These are phyloP conservation scores for Dynastes tityus DNA, from an alignment of 2,888 invertebrate species.

Conservation along the genomic window DNA sequence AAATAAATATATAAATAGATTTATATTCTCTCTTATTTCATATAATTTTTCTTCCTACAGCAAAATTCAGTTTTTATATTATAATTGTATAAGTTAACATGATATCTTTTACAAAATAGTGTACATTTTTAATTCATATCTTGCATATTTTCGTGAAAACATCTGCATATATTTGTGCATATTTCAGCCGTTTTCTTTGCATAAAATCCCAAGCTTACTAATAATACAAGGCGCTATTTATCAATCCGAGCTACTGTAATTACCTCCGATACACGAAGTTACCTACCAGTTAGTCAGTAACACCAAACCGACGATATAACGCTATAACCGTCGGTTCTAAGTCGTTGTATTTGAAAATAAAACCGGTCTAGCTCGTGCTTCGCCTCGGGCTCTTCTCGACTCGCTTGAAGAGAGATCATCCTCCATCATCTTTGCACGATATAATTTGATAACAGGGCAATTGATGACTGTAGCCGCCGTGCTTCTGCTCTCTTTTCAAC, in stretches of 20 bases:
- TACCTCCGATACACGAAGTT: constrained; percentile 10
- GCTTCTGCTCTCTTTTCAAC: not conserved
- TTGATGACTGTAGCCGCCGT: not conserved
- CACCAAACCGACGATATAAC: not conserved
- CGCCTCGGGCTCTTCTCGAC: constrained; percentile 18
- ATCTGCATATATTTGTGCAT: too few relatives aligned
- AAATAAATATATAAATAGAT: too few relatives aligned
- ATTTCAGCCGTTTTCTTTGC: not conserved
- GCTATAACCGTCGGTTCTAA: constrained; percentile 20
- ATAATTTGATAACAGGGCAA: constrained; percentile 41
- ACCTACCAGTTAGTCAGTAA: not conserved
- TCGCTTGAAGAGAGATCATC: constrained; percentile 36
- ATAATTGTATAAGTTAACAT: too few relatives aligned
- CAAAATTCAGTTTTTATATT: too few relatives aligned
- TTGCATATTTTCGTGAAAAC: too few relatives aligned
- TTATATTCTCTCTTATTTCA: too few relatives aligned
- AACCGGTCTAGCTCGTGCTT: constrained; percentile 44
- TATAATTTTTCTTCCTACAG: too few relatives aligned
- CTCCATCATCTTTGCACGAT: constrained; percentile 36
- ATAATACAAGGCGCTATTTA: constrained; percentile 21
- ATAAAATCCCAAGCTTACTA: constrained; percentile 1
- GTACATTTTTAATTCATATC: too few relatives aligned
- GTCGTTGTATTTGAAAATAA: constrained; percentile 36
- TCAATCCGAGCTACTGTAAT: not conserved
- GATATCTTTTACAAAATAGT: too few relatives aligned